Conservation (phyloP, 2,113 vertebrate genomes). For the Phaethon lepturus region DNA sequence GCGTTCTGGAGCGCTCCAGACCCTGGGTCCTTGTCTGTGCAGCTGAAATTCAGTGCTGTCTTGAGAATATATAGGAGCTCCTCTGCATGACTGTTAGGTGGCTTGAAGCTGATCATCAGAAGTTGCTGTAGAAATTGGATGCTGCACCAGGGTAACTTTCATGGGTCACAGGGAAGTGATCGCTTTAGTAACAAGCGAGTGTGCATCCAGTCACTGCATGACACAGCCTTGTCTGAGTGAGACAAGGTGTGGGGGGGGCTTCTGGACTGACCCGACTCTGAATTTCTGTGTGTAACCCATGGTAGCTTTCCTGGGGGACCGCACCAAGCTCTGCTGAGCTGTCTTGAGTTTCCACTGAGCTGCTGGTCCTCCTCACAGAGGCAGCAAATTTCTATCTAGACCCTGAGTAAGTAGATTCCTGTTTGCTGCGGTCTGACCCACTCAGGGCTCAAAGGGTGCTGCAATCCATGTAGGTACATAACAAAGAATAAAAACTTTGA, state of each 20-base stretch:
- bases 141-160: background rate
- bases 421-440: background rate
- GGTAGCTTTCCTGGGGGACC: background rate
- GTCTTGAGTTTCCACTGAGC: background rate
- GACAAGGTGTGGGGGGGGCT: background rate
- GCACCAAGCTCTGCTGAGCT: rapidly evolving
- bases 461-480: background rate
- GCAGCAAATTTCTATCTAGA: background rate
- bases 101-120: background rate
- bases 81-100: rapidly evolving
- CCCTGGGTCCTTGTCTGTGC: background rate
- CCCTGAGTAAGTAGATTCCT: background rate
- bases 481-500: background rate
- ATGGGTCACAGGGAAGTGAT: rapidly evolving
- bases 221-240: rapidly evolving
- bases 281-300: rapidly evolving
- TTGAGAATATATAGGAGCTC: background rate
- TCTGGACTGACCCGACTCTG: background rate
- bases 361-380: background rate
- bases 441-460: background rate
- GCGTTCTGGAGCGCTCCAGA: background rate
- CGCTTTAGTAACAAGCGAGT: background rate
- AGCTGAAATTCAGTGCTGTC: background rate
- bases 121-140: rapidly evolving
- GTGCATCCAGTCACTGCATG: rapidly evolving